These are phyloP conservation scores for Cladorhizidae sp. DNA, from an alignment of 37 sponge, comb jelly and placozoan genomes.

Conservation along the genomic window DNA sequence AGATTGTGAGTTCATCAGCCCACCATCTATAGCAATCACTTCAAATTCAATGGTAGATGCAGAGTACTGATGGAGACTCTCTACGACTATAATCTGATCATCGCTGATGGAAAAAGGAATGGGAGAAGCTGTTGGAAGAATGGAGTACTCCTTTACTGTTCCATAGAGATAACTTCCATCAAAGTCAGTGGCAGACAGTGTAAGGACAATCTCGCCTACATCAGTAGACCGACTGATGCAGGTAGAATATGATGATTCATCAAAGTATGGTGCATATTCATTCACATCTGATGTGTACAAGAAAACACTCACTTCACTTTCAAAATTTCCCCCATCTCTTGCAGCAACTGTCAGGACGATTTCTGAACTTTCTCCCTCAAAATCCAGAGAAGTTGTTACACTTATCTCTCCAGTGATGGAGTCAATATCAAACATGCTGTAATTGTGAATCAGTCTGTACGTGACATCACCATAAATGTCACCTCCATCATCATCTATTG, in stretches of 20 bases:
- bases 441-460: neutral
- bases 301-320: neutral
- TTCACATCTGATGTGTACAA: slow-evolving; percentile 37
- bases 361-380: slow-evolving; percentile 18
- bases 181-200: slow-evolving; percentile 24
- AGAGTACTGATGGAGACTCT: neutral
- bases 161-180: slow-evolving; percentile 50
- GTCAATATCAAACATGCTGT: slow-evolving; percentile 19
- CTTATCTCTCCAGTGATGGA: slow-evolving; percentile 36
- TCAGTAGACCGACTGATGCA: slow-evolving; percentile 29
- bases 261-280: slow-evolving; percentile 53
- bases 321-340: slow-evolving; percentile 44
- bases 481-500: slow-evolving; percentile 29
- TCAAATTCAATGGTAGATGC: slow-evolving; percentile 24
- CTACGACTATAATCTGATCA: slow-evolving; percentile 7
- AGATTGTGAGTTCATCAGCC: slow-evolving; percentile 34
- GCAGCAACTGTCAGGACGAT: neutral
- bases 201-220: slow-evolving; percentile 19
- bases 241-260: slow-evolving; percentile 14
- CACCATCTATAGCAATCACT: slow-evolving; percentile 52
- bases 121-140: neutral
- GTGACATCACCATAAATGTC: slow-evolving; percentile 5
- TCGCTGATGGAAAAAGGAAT: slow-evolving; percentile 22
- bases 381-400: slow-evolving; percentile 35
- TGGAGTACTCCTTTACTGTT: neutral